These are phyloP conservation scores for Chauna torquata DNA, from an alignment of 2,113 vertebrate species.

Conservation along the genomic window DNA sequence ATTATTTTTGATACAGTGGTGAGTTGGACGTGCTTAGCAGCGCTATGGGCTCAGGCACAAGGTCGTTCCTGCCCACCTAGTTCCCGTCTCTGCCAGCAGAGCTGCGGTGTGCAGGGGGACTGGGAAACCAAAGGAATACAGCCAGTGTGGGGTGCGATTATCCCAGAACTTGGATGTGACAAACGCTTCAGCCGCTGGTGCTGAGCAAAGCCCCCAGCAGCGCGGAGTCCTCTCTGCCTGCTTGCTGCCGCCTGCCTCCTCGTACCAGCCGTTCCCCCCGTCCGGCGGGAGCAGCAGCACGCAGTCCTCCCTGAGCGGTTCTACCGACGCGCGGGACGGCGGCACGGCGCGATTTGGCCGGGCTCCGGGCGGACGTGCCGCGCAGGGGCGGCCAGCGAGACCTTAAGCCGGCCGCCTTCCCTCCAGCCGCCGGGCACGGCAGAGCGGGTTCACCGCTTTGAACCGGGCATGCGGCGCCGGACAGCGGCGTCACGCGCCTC, in stretches of 20 bases:
- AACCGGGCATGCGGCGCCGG: no score
- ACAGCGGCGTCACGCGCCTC: rapidly evolving
- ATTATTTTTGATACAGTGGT: rapidly evolving
- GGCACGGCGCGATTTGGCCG: rapidly evolving
- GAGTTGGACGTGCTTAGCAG: background rate
- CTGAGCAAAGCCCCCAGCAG: background rate
- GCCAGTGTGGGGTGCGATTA: rapidly evolving
- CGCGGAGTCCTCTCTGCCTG: rapidly evolving
- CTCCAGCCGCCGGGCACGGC: background rate
- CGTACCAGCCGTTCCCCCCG: background rate
- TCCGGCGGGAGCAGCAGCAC: background rate
- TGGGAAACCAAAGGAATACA: rapidly evolving
- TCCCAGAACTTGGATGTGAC: rapidly evolving
- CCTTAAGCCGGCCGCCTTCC: rapidly evolving
- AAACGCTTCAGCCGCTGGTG: rapidly evolving
- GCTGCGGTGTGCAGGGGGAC: rapidly evolving
- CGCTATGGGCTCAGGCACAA: rapidly evolving
- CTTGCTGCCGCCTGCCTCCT: background rate
- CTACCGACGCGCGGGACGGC: rapidly evolving
- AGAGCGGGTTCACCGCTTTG: background rate
- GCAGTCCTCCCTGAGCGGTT: rapidly evolving
- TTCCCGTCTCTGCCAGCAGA: background rate
- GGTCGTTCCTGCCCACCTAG: no score
- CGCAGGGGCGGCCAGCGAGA: background rate
- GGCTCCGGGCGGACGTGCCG: background rate